A percentile compares a stretch with the other conserved stretches of the same genome.
Evolutionary conservation across 2,797 vertebrate species (phyloP).

Genomic region (Dicrostonyx torquatus): DNA sequence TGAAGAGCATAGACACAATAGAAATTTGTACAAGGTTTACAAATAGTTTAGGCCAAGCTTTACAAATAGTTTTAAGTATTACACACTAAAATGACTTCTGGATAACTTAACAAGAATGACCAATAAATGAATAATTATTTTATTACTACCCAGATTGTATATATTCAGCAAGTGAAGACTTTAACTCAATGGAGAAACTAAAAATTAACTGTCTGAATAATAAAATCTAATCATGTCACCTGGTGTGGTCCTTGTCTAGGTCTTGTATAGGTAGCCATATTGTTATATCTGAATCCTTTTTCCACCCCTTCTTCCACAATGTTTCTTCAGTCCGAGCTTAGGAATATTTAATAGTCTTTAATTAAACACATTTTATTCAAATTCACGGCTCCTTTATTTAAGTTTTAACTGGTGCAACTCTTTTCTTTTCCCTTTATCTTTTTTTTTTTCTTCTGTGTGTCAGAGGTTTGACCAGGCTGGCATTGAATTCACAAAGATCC

Average conservation of each 20-base stretch:
- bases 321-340: not conserved
- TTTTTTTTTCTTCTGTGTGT: not conserved
- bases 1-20: not conserved
- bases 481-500: not conserved
- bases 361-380: not conserved
- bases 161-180: not conserved
- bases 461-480: not conserved
- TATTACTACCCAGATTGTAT: not conserved
- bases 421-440: no score
- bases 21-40: not conserved
- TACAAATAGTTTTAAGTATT: not conserved
- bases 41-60: not conserved
- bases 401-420: not conserved
- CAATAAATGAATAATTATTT: not conserved
- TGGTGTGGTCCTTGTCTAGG: not conserved
- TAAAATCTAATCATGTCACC: not conserved
- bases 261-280: not conserved
- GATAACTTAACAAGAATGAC: not conserved
- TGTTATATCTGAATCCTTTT: not conserved
- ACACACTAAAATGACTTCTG: not conserved
- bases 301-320: not conserved
- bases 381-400: not conserved
- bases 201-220: not conserved
- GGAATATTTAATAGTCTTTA: not conserved
- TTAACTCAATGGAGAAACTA: not conserved